These are phyloP conservation scores for Meteorus cinctellus DNA, from an alignment of 2,888 invertebrate genomes.

Conservation along the genomic window DNA sequence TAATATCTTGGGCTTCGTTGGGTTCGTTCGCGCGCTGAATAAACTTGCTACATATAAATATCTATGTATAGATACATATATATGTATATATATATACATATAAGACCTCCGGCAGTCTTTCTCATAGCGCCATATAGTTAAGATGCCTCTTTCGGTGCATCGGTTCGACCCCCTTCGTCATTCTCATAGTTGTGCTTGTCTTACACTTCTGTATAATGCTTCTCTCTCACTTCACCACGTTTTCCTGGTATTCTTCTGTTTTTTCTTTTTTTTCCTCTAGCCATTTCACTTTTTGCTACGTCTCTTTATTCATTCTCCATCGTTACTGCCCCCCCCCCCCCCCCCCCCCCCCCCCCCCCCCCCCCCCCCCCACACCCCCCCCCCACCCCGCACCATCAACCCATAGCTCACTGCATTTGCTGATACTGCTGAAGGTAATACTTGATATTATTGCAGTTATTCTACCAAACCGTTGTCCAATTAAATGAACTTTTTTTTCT, in stretches of 20 bases:
- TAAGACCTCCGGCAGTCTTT: constrained; percentile 37
- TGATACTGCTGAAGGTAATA: background rate
- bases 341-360: too few species aligned
- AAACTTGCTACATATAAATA: constrained; percentile 55
- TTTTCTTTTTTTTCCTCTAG: background rate
- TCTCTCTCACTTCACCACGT: constrained; percentile 30
- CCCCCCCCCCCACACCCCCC: too few species aligned
- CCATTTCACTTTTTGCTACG: background rate
- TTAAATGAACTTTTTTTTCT: too few species aligned
- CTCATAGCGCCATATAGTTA: background rate
- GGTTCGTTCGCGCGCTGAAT: constrained; percentile 64
- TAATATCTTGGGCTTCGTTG: constrained; percentile 66
- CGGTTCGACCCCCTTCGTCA: background rate
- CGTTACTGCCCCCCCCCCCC: background rate
- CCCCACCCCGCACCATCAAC: too few species aligned
- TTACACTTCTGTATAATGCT: constrained; percentile 19
- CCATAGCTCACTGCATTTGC: too few species aligned
- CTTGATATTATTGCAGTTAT: background rate
- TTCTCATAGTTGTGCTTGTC: constrained; percentile 20
- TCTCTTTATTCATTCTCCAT: constrained; percentile 8
- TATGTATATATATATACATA: constrained; percentile 23
- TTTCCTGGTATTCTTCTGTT: constrained; percentile 19
- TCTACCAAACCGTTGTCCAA: too few species aligned
- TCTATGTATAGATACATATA: constrained; percentile 28
- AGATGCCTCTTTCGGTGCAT: constrained; percentile 13